Conservation (phyloP, 2,113 vertebrate species). For the Cheirogaleus medius region DNA sequence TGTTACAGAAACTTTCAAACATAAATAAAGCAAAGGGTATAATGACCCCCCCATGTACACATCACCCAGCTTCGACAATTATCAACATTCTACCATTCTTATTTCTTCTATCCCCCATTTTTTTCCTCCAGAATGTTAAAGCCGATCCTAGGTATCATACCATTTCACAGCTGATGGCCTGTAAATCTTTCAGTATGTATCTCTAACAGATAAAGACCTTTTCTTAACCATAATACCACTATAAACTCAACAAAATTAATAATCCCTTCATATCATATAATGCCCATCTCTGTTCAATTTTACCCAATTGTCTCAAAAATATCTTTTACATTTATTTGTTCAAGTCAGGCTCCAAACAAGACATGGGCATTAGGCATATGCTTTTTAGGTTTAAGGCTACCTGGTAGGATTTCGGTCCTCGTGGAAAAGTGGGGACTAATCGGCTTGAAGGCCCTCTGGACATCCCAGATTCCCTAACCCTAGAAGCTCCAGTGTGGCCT, state of each 20-base stretch:
- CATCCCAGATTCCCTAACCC: slow-evolving; percentile 7
- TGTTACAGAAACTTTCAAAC: slow-evolving; percentile 20
- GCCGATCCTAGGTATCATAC: not conserved
- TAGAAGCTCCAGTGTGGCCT: not conserved
- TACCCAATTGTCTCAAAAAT: not conserved
- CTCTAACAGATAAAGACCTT: slow-evolving; percentile 38
- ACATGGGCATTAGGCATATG: not conserved
- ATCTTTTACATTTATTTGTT: slow-evolving; percentile 26
- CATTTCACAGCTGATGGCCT: not conserved
- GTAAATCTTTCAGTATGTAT: slow-evolving; percentile 31
- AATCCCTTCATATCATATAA: slow-evolving; percentile 3
- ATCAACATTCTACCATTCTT: not conserved
- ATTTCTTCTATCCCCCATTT: slow-evolving; percentile 16
- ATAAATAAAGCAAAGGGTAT: not conserved
- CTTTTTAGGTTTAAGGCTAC: slow-evolving; percentile 14
- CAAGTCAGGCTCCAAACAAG: slow-evolving; percentile 25
- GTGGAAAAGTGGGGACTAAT: slow-evolving; percentile 3
- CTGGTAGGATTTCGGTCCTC: slow-evolving; percentile 17
- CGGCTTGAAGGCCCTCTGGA: slow-evolving; percentile 30
- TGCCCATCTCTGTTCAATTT: slow-evolving; percentile 4
- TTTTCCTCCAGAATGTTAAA: slow-evolving; percentile 43
- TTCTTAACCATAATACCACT: slow-evolving; percentile 10
- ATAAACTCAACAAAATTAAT: slow-evolving; percentile 43
- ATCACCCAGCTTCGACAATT: not conserved
- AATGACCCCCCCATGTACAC: not conserved